phyloP scores from a whole-genome alignment of 1,140 invertebrate species.

The Hyphantria cunea region DNA sequence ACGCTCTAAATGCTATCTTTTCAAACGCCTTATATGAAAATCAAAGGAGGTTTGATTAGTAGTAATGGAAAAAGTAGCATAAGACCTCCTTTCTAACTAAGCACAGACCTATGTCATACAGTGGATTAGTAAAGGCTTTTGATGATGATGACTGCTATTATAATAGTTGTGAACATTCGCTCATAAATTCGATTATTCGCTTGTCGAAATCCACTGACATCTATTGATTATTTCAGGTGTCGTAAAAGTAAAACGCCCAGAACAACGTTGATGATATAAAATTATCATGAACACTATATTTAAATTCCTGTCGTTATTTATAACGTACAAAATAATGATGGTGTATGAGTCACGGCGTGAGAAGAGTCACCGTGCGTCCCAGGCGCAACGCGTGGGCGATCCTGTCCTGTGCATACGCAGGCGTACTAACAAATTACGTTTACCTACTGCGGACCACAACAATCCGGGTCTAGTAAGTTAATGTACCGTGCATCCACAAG shows the following conservation, averaged over 20 bases:
- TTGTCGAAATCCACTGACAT: too few relatives aligned
- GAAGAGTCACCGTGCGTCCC: constrained; percentile 38
- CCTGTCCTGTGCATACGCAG: constrained; percentile 49
- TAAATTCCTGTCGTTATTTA: constrained; percentile 29
- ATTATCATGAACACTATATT: neutral
- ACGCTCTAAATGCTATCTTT: too few relatives aligned
- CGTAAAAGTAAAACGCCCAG: neutral
- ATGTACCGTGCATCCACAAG: constrained; percentile 23
- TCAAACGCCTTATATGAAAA: too few relatives aligned
- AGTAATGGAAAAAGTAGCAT: too few relatives aligned
- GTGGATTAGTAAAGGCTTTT: too few relatives aligned
- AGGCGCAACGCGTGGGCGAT: constrained; percentile 53
- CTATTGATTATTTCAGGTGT: too few relatives aligned
- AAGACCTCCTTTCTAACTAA: too few relatives aligned
- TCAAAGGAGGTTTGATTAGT: too few relatives aligned
- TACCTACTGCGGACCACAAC: constrained; percentile 48
- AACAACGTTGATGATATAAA: neutral
- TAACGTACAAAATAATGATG: constrained; percentile 36
- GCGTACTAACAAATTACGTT: constrained; percentile 69
- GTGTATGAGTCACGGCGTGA: constrained; percentile 61
- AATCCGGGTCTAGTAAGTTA: constrained; percentile 26
- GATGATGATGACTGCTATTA: too few relatives aligned
- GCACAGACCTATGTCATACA: too few relatives aligned
- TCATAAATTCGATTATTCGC: too few relatives aligned
- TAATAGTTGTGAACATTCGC: too few relatives aligned